Evolutionary conservation across 2,113 vertebrate species (phyloP).

Genomic region (Muntiacus reevesi): DNA sequence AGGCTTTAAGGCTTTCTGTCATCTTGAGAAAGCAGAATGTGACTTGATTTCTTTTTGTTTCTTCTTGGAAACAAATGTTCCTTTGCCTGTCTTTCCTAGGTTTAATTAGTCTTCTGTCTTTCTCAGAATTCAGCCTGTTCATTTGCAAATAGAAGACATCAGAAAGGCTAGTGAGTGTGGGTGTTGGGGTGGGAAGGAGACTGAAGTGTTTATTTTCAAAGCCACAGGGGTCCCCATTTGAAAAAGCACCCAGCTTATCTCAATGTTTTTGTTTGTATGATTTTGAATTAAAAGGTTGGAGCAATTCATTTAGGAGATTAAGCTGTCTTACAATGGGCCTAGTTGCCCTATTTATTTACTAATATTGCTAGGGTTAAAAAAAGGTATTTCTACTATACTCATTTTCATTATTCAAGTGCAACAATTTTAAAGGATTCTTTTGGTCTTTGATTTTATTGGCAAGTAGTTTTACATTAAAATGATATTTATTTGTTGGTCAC

Average conservation of each 20-base stretch:
- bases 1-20: constrained; percentile 48
- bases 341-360: constrained; percentile 56
- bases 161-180: constrained; percentile 59
- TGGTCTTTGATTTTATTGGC: constrained; percentile 29
- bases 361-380: neutral
- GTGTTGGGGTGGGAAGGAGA: constrained; percentile 50
- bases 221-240: constrained; percentile 80
- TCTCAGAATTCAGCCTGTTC: constrained; percentile 76
- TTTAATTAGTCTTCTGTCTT: constrained; percentile 81
- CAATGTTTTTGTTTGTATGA: constrained; percentile 84
- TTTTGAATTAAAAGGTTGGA: constrained; percentile 84
- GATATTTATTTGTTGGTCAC: neutral
- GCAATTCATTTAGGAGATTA: constrained; percentile 85
- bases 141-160: constrained; percentile 83
- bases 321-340: constrained; percentile 77
- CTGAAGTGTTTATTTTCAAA: constrained; percentile 84
- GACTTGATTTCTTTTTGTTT: constrained; percentile 77
- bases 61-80: constrained; percentile 79
- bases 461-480: constrained; percentile 51
- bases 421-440: constrained; percentile 27
- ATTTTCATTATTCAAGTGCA: neutral
- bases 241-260: constrained; percentile 81
- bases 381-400: neutral
- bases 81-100: constrained; percentile 77
- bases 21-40: constrained; percentile 75